Evolutionary conservation across 2,888 invertebrate species (phyloP), one percentile per base, ranked within the genome.

Genomic region (Cenopis cana): DNA sequence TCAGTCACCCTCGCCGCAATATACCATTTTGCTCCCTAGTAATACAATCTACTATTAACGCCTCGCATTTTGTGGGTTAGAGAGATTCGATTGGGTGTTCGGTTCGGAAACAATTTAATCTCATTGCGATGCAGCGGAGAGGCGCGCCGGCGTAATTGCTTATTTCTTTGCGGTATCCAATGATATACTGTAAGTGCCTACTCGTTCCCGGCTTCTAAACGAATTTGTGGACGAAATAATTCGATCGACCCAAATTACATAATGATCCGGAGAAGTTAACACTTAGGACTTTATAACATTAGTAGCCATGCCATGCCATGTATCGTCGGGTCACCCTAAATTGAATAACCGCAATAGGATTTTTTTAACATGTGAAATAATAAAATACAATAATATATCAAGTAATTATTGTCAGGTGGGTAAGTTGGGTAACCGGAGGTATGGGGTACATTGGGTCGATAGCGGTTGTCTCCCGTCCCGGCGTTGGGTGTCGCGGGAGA

Each of bases 171-270:
- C 17, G 55, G 55, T 24, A 55, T 65, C 55, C 41, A 17, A 36
- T 36, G 36, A 20, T 54, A 41, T 54, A 52, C 20, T 29, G 5
- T n/a, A n/a, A n/a, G n/a, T n/a, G n/a, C n/a, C n/a, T n/a, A 6
- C 20, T 59, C 64, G 64, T 41, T 65, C 54, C 41, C 65, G 11
- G 41, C 65, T 41, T n/a, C 24, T 65, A 65, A 65, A 65, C 38
- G 54, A 55, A 65, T 65, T 65, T 65, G 24, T 38, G 38, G 65
- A 55, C 41, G 41, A 55, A 55, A 55, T 55, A 17, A 55, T n/a
- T 54, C 55, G 55, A 41, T 55, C 17, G 41, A 54, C 29, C 41
- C 55, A 29, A 65, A 41, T 65, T 55, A 20, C 55, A 65, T 65
- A 55, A 41, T 24, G 65, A 55, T 55, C 41, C 50, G 36, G 62